These are phyloP conservation scores for Coturnix japonica DNA, from an alignment of 2,113 vertebrate genomes.

Conservation along the genomic window DNA sequence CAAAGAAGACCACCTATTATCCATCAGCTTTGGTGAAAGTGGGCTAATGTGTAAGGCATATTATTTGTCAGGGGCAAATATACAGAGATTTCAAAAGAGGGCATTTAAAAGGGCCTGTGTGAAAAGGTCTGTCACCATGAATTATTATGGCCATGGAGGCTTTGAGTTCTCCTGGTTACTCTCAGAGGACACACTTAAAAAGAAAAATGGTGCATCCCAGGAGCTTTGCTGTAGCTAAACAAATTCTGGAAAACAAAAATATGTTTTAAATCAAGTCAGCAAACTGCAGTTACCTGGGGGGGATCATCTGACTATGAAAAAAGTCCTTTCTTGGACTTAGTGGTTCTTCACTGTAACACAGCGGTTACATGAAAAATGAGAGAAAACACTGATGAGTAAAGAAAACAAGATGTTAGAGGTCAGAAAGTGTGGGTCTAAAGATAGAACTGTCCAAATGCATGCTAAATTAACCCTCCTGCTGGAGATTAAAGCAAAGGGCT, in stretches of 20 bases:
- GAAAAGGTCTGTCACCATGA: constrained; percentile 15
- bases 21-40: neutral
- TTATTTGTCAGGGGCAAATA: neutral
- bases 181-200: constrained; percentile 53
- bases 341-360: neutral
- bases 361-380: constrained; percentile 8
- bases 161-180: constrained; percentile 20
- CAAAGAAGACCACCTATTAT: neutral
- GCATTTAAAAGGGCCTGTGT: neutral
- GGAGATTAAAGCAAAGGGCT: constrained; percentile 56
- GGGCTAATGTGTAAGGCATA: neutral
- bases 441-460: constrained; percentile 42
- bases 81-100: neutral
- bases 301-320: constrained; percentile 11
- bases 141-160: constrained; percentile 39
- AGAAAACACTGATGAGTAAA: neutral
- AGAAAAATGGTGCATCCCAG: constrained; percentile 27
- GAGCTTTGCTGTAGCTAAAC: constrained; percentile 48
- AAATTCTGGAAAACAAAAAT: constrained; percentile 66
- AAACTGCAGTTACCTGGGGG: neutral
- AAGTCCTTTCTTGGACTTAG: neutral
- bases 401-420: constrained; percentile 54
- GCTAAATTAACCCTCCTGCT: constrained; percentile 39
- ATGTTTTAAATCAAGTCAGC: constrained; percentile 29
- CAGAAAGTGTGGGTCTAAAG: constrained; percentile 48